Base-by-base conservation (phyloP, 2,113 vertebrate species). In the Orcinus orca region DNA sequence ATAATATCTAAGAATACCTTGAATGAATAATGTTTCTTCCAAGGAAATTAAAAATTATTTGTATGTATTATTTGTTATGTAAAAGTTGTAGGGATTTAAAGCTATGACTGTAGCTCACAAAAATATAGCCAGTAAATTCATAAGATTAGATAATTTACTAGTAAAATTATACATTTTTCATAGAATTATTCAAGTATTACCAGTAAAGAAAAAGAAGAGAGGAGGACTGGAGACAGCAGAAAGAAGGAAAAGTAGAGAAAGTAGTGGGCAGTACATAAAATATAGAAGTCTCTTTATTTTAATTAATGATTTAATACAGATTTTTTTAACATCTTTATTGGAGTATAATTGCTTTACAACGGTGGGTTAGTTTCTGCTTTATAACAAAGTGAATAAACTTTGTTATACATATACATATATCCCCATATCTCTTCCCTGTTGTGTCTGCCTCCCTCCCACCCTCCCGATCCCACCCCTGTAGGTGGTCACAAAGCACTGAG, bases 21-120 rank as follows among this genome's bases (percentile, higher is more conserved):
- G 20, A 82, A 79, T 58, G 26, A 92, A 29, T 73, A 82, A 33
- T 1, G 73, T 41, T 85, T 93, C 50, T 93, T 60, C n/a, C 38
- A 93, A 90, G 7, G 36, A 96, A 87, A 74, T 63, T 84, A 33
- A 95, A 94, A 94, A 31, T 70, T 47, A 1, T 74, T 86, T 36
- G 11, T 10, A 55, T 36, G 11, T 9, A 47, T 3, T 47, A 38
- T 93, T 88, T 93, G 81, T 90, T 50, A 73, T 26, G 1, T 38
- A 88, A 89, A 77, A 70, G 4, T 68, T 44, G 62, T 92, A 31
- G 89, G 36, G 18, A 47, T 80, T 25, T 92, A 70, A 85, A 82
- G 1, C 8, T 82, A 53, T 90, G 90, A 15, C 77, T 90, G 2
- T 70, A 60, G 8, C 21, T 90, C 11, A 67, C 63, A 38, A 85